Base-by-base conservation (phyloP, 2,113 vertebrate species). In the Stigmatopora argus region DNA sequence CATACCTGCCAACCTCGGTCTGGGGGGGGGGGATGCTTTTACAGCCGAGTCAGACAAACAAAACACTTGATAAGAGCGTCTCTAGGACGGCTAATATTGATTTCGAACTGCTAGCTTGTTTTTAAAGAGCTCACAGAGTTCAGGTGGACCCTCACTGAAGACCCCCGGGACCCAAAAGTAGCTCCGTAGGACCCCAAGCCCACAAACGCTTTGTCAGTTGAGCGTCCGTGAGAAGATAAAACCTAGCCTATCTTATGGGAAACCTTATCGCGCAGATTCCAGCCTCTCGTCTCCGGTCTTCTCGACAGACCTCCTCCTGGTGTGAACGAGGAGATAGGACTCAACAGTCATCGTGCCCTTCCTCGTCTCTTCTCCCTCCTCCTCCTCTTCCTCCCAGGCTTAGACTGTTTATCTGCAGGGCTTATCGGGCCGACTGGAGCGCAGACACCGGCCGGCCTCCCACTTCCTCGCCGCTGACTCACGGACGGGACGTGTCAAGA, bases 341-440 rank as follows among this genome's bases (percentile, higher is more conserved):
- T 62, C 53, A 12, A 56, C 63, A 75, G 74, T 74, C 74, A 72
- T 60, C 64, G 48, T 55, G 73, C 48, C 70, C 74, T 73, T 70
- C 65, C 62, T 55, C 64, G 62, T 71, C 15, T 66, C 52, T 44
- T 23, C 46, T 52, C 48, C 57, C 44, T 64, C 71, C 70, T 73
- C 67, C 14, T 58, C 69, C 69, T 73, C 62, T 44, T 23, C 46
- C 69, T 73, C 62, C 47, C 63, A 64, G 80, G 72, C 59, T 65
- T 49, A 57, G 77, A 66, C 74, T 26, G 66, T 62, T 81, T 82
- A 86, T 86, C 86, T 52, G 59, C 62, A 23, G 14, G 31, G 48
- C 79, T 85, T 86, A 83, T 85, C 85, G 60, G 64, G 53, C 53
- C 38, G 21, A 70, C 73, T 77, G 56, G 23, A 67, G 74, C 74